A percentile compares a stretch with the other conserved stretches of the same genome.
Conservation (phyloP, 2,797 vertebrate species). For the Chanos chanos region DNA sequence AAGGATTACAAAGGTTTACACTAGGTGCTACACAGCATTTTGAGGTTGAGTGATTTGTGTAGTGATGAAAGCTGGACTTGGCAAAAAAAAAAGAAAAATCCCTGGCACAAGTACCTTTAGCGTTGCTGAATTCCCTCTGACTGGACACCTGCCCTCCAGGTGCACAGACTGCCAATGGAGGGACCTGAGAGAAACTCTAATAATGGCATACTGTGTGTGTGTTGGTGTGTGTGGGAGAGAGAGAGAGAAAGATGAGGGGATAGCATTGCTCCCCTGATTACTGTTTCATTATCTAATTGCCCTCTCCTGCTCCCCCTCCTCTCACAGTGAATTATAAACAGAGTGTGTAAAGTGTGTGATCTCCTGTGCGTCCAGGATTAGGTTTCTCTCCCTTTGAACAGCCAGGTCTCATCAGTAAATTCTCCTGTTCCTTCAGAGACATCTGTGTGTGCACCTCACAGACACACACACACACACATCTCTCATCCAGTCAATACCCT, state of each 20-base stretch:
- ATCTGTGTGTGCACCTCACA: slow-evolving; percentile 52
- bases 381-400: slow-evolving; percentile 51
- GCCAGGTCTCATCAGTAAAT: slow-evolving; percentile 41
- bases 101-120: no score
- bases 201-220: neutral
- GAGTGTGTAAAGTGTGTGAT: slow-evolving; percentile 55
- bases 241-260: no score
- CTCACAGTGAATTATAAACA: slow-evolving; percentile 62
- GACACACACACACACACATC: slow-evolving; percentile 28
- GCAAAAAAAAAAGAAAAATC: no score
- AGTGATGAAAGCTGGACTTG: no score
- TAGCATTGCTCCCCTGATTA: slow-evolving; percentile 38
- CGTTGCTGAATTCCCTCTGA: neutral
- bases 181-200: slow-evolving; percentile 6
- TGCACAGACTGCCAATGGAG: neutral
- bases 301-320: slow-evolving; percentile 19
- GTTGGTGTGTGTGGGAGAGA: slow-evolving; percentile 4
- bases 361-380: slow-evolving; percentile 37
- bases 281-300: slow-evolving; percentile 56
- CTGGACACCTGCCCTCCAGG: slow-evolving; percentile 24
- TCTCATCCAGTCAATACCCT: slow-evolving; percentile 43
- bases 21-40: no score
- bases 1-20: no score
- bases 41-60: no score
- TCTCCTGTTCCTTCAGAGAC: slow-evolving; percentile 37